These are phyloP conservation scores for Odontamblyopus rebecca DNA, from an alignment of 2,797 vertebrate genomes.

Conservation along the genomic window DNA sequence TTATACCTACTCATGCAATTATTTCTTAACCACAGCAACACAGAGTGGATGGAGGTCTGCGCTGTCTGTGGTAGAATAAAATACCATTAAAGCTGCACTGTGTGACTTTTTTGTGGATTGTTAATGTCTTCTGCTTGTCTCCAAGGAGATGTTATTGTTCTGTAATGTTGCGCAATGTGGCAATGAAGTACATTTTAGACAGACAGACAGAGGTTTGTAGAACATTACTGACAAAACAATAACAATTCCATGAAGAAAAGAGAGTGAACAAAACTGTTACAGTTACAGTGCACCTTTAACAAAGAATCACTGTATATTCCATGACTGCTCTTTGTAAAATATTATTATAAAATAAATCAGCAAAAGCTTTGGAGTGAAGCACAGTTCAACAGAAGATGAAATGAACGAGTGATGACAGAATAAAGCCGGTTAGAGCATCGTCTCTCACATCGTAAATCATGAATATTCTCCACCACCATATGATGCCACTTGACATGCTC, in stretches of 20 bases:
- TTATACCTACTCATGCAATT: neutral
- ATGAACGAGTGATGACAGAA: too few species aligned
- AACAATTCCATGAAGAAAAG: too few species aligned
- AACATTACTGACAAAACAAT: too few species aligned
- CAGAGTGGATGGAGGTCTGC: neutral
- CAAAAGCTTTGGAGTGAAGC: too few species aligned
- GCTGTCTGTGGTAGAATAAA: neutral
- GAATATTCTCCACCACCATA: conserved; percentile 49
- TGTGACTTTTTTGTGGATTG: neutral
- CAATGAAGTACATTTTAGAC: too few species aligned
- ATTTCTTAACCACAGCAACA: neutral
- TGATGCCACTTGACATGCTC: conserved; percentile 52
- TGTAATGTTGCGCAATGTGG: neutral
- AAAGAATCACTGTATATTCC: too few species aligned
- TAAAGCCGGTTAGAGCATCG: conserved; percentile 34
- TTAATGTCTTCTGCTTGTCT: neutral
- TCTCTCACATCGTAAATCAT: conserved; percentile 54
- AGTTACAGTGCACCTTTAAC: too few species aligned
- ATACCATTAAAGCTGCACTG: neutral
- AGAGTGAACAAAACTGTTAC: too few species aligned
- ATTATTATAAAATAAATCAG: too few species aligned
- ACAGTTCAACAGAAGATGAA: too few species aligned
- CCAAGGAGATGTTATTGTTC: neutral
- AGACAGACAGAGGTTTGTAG: too few species aligned
- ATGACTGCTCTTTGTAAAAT: too few species aligned